Base-by-base conservation (phyloP, 2,797 vertebrate genomes). In the Anguilla pacifica region DNA sequence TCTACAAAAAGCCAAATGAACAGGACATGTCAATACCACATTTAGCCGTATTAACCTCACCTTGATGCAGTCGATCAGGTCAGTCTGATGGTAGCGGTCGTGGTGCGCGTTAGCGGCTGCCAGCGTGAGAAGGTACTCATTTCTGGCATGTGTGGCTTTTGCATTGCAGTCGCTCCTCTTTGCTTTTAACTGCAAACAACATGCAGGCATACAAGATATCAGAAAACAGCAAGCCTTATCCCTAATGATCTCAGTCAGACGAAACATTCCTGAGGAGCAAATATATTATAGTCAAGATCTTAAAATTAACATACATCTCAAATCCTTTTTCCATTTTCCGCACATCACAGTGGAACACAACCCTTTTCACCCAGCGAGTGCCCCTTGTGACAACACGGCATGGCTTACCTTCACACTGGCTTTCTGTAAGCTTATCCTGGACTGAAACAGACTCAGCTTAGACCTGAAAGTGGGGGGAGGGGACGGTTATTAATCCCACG, bases 341-440 rank as follows among this genome's bases (percentile, higher is more conserved):
- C 25, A 43, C 17, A 77, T 43, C 15, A 4, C 35, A 35, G 28
- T 9, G 70, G 70, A 35, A 35, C 10, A 25, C 74, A 46, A 22
- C 13, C 19, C 13, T 22, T 25, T 51, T 49, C 35, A 43, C 39
- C 15, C 28, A 72, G 70, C 39, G 3, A 19, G 79, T 39, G 74
- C n/a, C 3, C 35, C 17, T 15, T 39, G 15, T 70, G 46, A 49
- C 0, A 70, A 57, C 53, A 6, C 0, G 28, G 82, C 35, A 79
- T 4, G 5, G 46, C 97, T 97, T 93, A 99, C 98, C 97, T 99
- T 99, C n/a, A 99, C 98, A 86, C 98, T 99, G 87, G 98, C 98
- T 95, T 99, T 99, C 96, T 99, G 98, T 97, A 99, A 98, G 97
- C 98, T 99, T 97, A 99, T 98, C 96, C 98, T 97, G 89, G 98